These are phyloP conservation scores for Cynopterus brachyotis DNA, from an alignment of 2,113 vertebrate genomes.

Conservation along the genomic window DNA sequence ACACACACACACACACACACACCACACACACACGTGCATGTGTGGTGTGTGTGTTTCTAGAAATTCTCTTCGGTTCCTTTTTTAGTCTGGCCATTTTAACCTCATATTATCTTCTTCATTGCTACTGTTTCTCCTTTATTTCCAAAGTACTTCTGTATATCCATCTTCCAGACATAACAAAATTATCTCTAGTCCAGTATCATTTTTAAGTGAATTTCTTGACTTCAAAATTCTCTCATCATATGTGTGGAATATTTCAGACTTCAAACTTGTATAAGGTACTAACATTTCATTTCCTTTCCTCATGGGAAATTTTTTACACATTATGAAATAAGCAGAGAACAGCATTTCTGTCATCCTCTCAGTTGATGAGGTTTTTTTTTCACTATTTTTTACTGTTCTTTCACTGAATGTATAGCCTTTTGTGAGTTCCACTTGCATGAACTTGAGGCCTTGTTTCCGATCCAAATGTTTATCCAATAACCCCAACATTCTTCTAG, in stretches of 20 bases:
- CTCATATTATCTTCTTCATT: background rate
- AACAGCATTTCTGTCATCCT: background rate
- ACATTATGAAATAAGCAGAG: background rate
- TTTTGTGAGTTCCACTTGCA: background rate
- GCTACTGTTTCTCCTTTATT: background rate
- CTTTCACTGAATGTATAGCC: background rate
- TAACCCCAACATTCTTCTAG: background rate
- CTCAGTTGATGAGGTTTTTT: background rate
- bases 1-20: no score
- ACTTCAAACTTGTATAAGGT: background rate
- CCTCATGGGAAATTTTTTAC: background rate
- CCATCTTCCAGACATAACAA: background rate
- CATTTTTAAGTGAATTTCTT: background rate
- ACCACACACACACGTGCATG: no score
- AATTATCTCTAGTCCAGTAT: background rate
- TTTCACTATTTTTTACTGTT: background rate
- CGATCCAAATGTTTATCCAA: background rate
- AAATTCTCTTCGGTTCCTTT: background rate
- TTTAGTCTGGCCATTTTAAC: background rate
- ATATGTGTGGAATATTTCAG: background rate
- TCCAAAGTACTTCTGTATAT: background rate
- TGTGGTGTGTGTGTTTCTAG: background rate
- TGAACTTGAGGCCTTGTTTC: background rate
- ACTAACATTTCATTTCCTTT: background rate
- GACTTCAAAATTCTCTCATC: background rate